Conservation (phyloP, 2,888 invertebrate genomes). For the Caenorhabditis macrosperma region DNA sequence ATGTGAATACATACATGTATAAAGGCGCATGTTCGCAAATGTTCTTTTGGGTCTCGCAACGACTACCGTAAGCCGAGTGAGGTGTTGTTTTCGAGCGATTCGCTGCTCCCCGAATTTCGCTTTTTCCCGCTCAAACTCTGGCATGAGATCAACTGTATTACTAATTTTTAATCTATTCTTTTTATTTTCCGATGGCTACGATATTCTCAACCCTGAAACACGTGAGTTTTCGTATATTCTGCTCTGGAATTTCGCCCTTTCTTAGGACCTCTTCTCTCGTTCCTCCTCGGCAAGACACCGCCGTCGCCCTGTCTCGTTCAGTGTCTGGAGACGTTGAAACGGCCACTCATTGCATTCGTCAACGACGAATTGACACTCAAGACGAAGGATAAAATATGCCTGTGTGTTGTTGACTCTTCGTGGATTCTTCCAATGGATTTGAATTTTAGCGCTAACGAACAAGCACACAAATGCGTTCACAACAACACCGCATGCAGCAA, state of each 20-base stretch:
- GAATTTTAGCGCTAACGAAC: slow-evolving; percentile 4
- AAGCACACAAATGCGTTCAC: neutral
- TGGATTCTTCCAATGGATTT: neutral
- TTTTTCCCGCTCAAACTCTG: neutral
- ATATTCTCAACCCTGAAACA: neutral
- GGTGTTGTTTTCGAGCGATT: neutral
- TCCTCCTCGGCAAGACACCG: slow-evolving; percentile 1
- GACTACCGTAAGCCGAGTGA: neutral
- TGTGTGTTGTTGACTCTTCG: neutral
- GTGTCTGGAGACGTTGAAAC: slow-evolving; percentile 6
- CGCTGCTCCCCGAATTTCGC: neutral
- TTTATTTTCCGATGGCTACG: neutral
- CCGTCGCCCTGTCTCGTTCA: slow-evolving; percentile 1
- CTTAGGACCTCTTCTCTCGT: slow-evolving; percentile 32
- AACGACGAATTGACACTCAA: neutral
- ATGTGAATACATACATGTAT: no score
- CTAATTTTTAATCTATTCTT: neutral
- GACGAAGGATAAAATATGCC: slow-evolving; percentile 7
- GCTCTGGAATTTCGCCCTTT: neutral
- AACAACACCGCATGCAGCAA: neutral
- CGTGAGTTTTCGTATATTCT: neutral
- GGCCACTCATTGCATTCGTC: neutral
- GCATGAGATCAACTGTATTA: neutral
- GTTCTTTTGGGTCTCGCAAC: neutral
- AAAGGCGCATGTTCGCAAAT: neutral